phyloP scores from a whole-genome alignment of 1,140 invertebrate species.

The Drosophila nannoptera region DNA sequence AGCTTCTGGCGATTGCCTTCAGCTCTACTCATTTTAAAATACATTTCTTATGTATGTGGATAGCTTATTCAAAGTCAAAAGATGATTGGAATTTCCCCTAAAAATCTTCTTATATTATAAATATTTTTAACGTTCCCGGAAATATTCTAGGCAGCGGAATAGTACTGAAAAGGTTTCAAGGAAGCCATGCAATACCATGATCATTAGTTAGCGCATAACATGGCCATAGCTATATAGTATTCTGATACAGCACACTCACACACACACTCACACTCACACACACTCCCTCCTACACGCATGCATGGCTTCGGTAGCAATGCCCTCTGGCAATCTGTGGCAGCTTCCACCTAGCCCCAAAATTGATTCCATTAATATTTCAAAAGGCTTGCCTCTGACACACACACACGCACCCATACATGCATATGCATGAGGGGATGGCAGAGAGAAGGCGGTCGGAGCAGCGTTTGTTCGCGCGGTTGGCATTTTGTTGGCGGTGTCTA shows the following conservation, averaged over 20 bases:
- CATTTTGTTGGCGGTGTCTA: conserved; percentile 48
- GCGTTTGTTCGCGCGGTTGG: conserved; percentile 3
- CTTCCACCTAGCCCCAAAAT: conserved; percentile 50
- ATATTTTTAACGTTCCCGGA: not conserved
- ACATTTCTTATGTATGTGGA: too few species aligned
- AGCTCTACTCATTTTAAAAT: too few species aligned
- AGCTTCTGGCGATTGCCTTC: not conserved
- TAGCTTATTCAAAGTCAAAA: not conserved
- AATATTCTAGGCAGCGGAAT: too few species aligned
- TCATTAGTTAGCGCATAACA: conserved; percentile 12
- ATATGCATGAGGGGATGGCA: conserved; percentile 4
- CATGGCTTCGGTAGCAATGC: conserved; percentile 15
- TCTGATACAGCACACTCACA: conserved; percentile 39
- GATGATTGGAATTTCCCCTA: not conserved
- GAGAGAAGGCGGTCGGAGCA: not conserved
- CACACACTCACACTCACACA: not conserved
- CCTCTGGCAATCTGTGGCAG: conserved; percentile 35
- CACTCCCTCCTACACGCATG: not conserved
- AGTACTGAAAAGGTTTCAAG: not conserved
- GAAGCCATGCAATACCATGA: not conserved
- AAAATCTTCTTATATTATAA: not conserved
- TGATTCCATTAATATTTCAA: conserved; percentile 77
- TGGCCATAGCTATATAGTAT: conserved; percentile 51
- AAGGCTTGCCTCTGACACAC: conserved; percentile 49
- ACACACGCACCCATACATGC: conserved; percentile 21